phyloP scores from a whole-genome alignment of 2,888 invertebrate genomes.

The Pachycephus smyrnensis region DNA sequence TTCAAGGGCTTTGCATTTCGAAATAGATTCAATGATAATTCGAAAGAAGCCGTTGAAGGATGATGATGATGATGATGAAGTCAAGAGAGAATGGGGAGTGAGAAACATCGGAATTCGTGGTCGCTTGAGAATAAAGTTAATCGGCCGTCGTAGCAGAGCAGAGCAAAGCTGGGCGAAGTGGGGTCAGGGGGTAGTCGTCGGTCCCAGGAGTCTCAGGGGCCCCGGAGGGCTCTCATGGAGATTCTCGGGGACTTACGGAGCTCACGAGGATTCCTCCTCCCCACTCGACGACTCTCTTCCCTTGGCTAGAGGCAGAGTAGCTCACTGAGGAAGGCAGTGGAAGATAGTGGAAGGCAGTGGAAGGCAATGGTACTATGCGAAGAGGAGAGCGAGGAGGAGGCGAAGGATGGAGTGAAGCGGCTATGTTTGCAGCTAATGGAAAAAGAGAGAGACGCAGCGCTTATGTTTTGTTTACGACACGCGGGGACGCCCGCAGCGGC shows the following conservation, averaged over 20 bases:
- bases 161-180: conserved; percentile 32
- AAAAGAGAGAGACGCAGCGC: conserved; percentile 21
- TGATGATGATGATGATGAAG: no score
- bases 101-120: neutral
- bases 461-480: conserved; percentile 54
- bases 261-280: conserved; percentile 35
- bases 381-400: conserved; percentile 26
- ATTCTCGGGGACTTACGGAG: conserved; percentile 37
- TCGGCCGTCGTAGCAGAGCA: conserved; percentile 36
- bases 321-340: neutral
- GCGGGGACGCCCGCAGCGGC: conserved; percentile 40
- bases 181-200: conserved; percentile 58
- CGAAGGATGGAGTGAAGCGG: neutral
- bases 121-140: neutral
- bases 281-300: conserved; percentile 25
- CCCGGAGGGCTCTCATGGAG: conserved; percentile 56
- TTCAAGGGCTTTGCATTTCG: no score
- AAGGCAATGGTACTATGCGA: conserved; percentile 31
- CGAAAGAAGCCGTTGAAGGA: no score
- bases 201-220: conserved; percentile 36
- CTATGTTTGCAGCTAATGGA: conserved; percentile 17
- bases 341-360: neutral
- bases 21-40: no score
- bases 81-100: no score
- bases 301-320: neutral